Conservation (phyloP, 2,113 vertebrate genomes). For the Gambusia affinis region DNA sequence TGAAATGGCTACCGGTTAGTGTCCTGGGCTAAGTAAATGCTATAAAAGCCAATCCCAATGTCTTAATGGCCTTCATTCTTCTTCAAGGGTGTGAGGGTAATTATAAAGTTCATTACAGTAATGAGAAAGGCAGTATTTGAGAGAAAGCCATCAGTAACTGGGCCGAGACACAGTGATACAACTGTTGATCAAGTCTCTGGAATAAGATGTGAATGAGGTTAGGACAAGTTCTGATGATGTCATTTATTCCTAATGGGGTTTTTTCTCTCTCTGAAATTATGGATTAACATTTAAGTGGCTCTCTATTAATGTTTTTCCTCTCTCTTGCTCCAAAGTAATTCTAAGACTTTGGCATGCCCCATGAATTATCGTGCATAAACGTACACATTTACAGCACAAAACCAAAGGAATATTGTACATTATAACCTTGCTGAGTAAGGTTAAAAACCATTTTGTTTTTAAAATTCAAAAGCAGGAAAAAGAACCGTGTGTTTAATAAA, state of each 20-base stretch:
- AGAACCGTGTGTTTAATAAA: too few relatives aligned
- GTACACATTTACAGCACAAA: neutral
- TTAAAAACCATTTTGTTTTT: neutral
- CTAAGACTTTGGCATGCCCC: neutral
- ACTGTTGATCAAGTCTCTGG: slow-evolving; percentile 77
- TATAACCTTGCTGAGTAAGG: neutral
- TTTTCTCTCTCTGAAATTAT: slow-evolving; percentile 18
- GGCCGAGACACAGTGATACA: slow-evolving; percentile 63
- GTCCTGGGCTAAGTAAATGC: slow-evolving; percentile 81
- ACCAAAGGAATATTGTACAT: neutral
- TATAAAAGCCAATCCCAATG: slow-evolving; percentile 82
- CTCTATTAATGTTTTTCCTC: slow-evolving; percentile 1
- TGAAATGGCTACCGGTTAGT: slow-evolving; percentile 81
- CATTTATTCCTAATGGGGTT: slow-evolving; percentile 43
- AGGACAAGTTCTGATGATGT: slow-evolving; percentile 59
- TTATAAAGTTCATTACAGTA: slow-evolving; percentile 86
- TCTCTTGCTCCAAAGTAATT: neutral
- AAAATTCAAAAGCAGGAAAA: neutral
- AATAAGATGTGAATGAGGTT: slow-evolving; percentile 54
- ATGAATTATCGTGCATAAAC: neutral
- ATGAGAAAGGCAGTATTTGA: slow-evolving; percentile 81
- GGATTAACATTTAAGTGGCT: slow-evolving; percentile 8
- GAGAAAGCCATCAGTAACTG: slow-evolving; percentile 73
- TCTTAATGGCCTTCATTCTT: slow-evolving; percentile 82
- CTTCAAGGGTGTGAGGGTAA: slow-evolving; percentile 81